Percentiles rank a stretch among this genome's conserved stretches.
Conservation (phyloP, 2,113 vertebrate species). For the Rostratula benghalensis region DNA sequence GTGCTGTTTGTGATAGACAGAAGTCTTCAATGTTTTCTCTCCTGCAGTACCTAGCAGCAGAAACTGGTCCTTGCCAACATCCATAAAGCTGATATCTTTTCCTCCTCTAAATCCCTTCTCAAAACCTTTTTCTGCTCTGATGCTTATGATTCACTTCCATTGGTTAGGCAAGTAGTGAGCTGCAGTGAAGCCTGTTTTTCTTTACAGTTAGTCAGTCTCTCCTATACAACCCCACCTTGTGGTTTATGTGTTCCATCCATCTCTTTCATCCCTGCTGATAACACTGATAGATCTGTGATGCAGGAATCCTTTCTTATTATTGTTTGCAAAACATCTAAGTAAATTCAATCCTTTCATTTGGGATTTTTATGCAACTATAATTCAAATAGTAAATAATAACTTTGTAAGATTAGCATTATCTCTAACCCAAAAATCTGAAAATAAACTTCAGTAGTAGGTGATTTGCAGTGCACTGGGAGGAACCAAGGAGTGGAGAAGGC, state of each 20-base stretch:
- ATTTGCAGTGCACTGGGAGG: background rate
- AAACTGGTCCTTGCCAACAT: background rate
- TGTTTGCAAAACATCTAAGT: conserved; percentile 37
- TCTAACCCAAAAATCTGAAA: background rate
- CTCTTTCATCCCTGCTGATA: background rate
- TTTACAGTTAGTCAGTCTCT: conserved; percentile 13
- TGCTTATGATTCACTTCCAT: background rate
- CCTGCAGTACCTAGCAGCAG: background rate
- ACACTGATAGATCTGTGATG: background rate
- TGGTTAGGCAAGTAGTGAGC: conserved; percentile 29
- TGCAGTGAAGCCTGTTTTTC: conserved; percentile 27
- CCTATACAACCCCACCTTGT: background rate
- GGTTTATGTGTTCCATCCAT: background rate
- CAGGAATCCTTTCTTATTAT: background rate
- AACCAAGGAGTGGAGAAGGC: background rate
- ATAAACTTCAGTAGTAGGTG: background rate
- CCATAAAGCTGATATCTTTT: background rate
- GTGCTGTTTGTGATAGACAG: background rate
- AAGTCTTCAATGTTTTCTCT: background rate
- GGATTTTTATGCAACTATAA: background rate
- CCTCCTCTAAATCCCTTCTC: conserved; percentile 14
- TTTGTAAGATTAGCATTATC: background rate
- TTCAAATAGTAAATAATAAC: conserved; percentile 20
- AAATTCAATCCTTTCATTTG: conserved; percentile 1
- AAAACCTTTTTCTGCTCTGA: background rate